Base-by-base conservation (phyloP, 2,113 vertebrate species). In the Chunga burmeisteri region DNA sequence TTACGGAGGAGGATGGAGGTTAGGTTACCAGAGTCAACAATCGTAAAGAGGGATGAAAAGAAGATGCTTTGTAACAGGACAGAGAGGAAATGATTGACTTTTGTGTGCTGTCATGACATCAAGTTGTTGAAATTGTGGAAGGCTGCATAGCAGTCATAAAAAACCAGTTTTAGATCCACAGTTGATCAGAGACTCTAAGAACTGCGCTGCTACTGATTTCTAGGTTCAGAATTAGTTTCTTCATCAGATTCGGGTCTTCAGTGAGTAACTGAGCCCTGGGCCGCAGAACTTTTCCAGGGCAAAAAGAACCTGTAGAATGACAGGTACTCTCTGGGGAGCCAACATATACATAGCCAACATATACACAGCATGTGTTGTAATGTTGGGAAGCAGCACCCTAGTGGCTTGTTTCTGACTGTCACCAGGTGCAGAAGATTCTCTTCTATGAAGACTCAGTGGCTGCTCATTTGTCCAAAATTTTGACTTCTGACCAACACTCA, bases 391-490 rank as follows among this genome's bases (percentile, higher is more conserved):
- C 82, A 62, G 47, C 79, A 46, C 29, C 50, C 13, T 32, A 84
- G 18, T 30, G 29, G 5, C 16, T 68, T 78, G 13, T 86, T 84
- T 93, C n/a, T 96, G 63, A 59, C 55, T 44, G 10, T 96, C 25
- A 63, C 36, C 92, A 99, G 99, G 99, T 99, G 34, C 99, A 99
- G 97, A 99, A 99, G 94, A 99, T 99, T 94, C 98, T 99, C 81
- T 99, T 98, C 83, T 99, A 99, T 72, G 99, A 99, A 97, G 99
- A 99, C 96, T 99, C 99, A 0, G 99, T 99, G 11, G 99, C 99
- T 14, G 99, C 99, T 95, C 99, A 99, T 95, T 98, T 99, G 73
- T 99, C 99, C 50, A 99, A 99, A 97, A 99, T 99, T 97, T 98
- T 99, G 95, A 99, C 99, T 49, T 99, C 99, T 13, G 99, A 99